These are phyloP conservation scores for Phainopepla nitens DNA, from an alignment of 2,113 vertebrate species.

Conservation along the genomic window DNA sequence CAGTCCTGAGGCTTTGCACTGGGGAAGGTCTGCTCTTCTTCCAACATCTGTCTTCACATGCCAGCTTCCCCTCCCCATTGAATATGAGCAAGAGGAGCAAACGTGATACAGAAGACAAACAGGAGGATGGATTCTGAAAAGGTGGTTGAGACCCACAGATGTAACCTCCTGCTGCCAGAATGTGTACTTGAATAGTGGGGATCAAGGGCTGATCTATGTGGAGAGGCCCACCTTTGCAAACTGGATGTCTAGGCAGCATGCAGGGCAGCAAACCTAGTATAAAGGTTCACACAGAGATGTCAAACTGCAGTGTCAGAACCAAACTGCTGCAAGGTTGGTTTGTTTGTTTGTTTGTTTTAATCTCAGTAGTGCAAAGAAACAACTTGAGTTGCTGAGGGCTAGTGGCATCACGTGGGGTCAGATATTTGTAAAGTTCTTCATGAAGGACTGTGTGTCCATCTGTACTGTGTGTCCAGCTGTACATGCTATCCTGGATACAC, in stretches of 20 bases:
- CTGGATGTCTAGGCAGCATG: background rate
- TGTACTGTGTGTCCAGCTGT: background rate
- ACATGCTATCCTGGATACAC: background rate
- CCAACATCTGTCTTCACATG: background rate
- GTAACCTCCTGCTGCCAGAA: background rate
- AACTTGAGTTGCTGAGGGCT: background rate
- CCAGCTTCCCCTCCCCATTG: background rate
- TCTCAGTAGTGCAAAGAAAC: background rate
- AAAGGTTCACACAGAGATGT: background rate
- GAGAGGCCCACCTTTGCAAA: background rate
- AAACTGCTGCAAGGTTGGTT: background rate
- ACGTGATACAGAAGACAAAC: background rate
- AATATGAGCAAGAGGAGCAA: background rate
- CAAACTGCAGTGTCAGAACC: background rate
- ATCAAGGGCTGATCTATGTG: background rate
- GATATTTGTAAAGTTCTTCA: background rate
- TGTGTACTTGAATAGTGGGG: background rate
- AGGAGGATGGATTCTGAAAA: background rate
- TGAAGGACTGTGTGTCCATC: background rate
- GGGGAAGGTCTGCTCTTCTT: background rate
- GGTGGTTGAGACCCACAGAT: background rate
- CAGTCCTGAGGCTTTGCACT: background rate
- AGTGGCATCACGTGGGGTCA: background rate
- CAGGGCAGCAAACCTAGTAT: background rate
- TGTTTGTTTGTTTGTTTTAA: background rate